Conservation (phyloP, 2,888 invertebrate genomes). For the Tenthredo mesomela region DNA sequence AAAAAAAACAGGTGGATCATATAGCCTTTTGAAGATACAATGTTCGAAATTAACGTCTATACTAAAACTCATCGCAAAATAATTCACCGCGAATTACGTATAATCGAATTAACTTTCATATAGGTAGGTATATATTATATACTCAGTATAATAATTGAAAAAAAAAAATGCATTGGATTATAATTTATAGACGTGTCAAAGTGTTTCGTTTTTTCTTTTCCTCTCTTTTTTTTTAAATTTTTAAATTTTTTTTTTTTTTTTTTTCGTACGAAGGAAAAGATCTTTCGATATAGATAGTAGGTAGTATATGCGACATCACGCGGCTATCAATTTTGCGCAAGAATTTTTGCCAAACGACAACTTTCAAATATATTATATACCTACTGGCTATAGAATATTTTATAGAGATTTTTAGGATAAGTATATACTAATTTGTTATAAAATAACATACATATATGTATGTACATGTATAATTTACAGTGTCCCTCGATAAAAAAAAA, state of each 20-base stretch:
- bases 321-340: conserved; percentile 45
- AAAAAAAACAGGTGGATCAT: not conserved
- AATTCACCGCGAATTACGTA: not conserved
- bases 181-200: conserved; percentile 34
- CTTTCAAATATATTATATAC: conserved; percentile 47
- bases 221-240: not conserved
- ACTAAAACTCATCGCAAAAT: not conserved
- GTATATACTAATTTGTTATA: not conserved
- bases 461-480: conserved; percentile 36
- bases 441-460: conserved; percentile 8
- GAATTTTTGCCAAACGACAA: conserved; percentile 35
- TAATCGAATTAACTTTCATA: not conserved
- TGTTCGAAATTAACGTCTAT: not conserved
- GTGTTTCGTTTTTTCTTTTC: conserved; percentile 1
- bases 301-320: not conserved
- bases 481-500: conserved; percentile 28
- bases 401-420: conserved; percentile 11
- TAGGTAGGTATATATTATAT: not conserved
- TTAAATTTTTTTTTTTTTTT: not conserved
- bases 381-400: conserved; percentile 45
- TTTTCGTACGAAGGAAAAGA: conserved; percentile 11
- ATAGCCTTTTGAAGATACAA: not conserved
- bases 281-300: not conserved
- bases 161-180: not conserved
- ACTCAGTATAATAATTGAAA: not conserved